Percentiles rank a stretch among this genome's conserved stretches.
phyloP scores from a whole-genome alignment of 1,140 invertebrate genomes.

The Pseudomyrmex gracilis region DNA sequence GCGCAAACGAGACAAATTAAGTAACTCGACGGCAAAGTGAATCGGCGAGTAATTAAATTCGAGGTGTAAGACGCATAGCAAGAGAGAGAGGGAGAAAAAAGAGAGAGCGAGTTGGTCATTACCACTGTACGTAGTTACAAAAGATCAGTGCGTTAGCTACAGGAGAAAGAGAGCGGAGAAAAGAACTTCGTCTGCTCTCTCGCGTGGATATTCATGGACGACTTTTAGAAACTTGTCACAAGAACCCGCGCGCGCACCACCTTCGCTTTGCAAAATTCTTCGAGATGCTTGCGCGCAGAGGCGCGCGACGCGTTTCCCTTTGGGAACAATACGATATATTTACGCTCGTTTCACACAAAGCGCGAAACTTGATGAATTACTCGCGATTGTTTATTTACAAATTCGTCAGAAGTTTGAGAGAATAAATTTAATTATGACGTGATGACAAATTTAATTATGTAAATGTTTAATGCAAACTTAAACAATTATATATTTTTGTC shows the following conservation, averaged over 20 bases:
- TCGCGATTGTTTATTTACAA: neutral
- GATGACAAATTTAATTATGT: too few relatives aligned
- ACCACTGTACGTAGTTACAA: neutral
- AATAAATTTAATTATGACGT: neutral
- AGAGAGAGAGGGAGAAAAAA: neutral
- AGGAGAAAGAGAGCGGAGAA: constrained; percentile 20
- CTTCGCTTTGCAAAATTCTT: constrained; percentile 51
- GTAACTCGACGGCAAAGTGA: constrained; percentile 50
- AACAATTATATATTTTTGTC: neutral
- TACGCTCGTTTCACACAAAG: too few relatives aligned
- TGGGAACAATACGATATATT: constrained; percentile 5
- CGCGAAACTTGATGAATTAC: constrained; percentile 11
- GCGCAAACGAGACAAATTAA: constrained; percentile 55
- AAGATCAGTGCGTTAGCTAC: constrained; percentile 5
- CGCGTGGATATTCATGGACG: constrained; percentile 58
- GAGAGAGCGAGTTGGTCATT: constrained; percentile 14
- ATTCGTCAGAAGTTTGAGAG: neutral
- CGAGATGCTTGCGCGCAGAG: neutral
- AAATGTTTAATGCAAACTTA: neutral
- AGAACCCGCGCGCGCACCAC: constrained; percentile 46
- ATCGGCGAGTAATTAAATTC: constrained; percentile 58
- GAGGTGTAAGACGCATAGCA: constrained; percentile 16
- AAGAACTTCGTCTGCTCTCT: constrained; percentile 21
- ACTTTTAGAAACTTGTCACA: constrained; percentile 66
- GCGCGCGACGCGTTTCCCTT: neutral